Base-by-base conservation (phyloP, 2,797 vertebrate genomes). In the Rhinogobio ventralis region DNA sequence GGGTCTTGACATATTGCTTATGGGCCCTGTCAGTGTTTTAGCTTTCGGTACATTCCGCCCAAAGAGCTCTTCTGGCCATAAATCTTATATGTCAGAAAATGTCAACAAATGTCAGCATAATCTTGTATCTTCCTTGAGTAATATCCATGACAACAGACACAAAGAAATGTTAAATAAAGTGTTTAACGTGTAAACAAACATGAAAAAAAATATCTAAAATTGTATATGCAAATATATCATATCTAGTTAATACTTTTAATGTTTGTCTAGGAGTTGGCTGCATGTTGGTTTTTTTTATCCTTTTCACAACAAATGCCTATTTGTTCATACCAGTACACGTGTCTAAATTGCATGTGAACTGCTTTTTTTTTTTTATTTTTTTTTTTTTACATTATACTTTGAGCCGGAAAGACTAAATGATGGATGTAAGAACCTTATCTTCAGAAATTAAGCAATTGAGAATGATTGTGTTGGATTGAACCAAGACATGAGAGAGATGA, bases 81-180 rank as follows among this genome's bases (percentile, higher is more conserved):
- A 19, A 73, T 79, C 57, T 74, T 79, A 82, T 69, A 81, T 82
- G 78, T 84, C 81, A 86, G 78, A 83, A 84, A 88, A 88, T 88
- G 87, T 82, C 64, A 83, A 72, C 42, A 86, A 88, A 86, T 77
- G 84, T 88, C 81, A 83, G 49, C 36, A 78, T 39, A 81, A 77
- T 69, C 45, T 69, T 10, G 17, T 62, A 73, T 5, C 42, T 76
- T 71, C 19, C 3, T 49, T 51, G 4, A 33, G 39, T 25, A 80
- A 39, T 60, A 68, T 19, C 60, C 66, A 51, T 36, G 30, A 71
- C n/a, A 57, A 39, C 46, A 75, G 28, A 85, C 49, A 66, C 39
- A 49, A 60, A 42, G 0, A 45, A 68, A 73, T 25, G 67, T 45
- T 39, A 68, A 49, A 69, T 69, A 25, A 46, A 75, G 19, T 15